Evolutionary conservation across 2,888 invertebrate genomes (phyloP).

Genomic region (Drosophila borborema): DNA sequence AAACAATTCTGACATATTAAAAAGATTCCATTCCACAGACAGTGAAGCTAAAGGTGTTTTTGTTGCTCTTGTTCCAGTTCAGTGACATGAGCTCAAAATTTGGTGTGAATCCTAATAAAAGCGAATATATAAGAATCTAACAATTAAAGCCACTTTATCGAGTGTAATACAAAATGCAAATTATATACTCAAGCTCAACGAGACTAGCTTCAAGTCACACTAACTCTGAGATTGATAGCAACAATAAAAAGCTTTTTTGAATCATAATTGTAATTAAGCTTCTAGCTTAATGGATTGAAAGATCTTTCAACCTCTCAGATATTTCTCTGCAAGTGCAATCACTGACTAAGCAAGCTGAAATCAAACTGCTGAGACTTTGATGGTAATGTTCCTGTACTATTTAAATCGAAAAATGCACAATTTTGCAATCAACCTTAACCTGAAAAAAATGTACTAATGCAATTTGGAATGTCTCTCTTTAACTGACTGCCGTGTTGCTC

Average conservation of each 20-base stretch:
- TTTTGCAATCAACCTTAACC: constrained; percentile 13
- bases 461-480: constrained; percentile 20
- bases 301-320: not conserved
- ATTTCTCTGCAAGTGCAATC: not conserved
- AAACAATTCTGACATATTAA: not conserved
- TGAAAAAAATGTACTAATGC: constrained; percentile 4
- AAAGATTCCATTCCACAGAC: constrained; percentile 15
- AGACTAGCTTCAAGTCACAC: not conserved
- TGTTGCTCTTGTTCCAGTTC: not conserved
- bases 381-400: not conserved
- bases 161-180: no score
- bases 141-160: not conserved
- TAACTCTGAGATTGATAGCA: not conserved
- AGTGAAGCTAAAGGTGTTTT: constrained; percentile 6
- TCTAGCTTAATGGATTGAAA: not conserved
- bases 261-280: not conserved
- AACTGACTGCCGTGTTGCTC: not conserved
- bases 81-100: not conserved
- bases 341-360: not conserved
- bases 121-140: no score
- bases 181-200: not conserved
- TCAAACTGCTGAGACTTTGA: not conserved
- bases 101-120: not conserved
- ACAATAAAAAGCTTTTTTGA: not conserved
- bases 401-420: constrained; percentile 6